phyloP scores from a whole-genome alignment of 2,888 invertebrate species.

The Leptarthrus brevirostris region DNA sequence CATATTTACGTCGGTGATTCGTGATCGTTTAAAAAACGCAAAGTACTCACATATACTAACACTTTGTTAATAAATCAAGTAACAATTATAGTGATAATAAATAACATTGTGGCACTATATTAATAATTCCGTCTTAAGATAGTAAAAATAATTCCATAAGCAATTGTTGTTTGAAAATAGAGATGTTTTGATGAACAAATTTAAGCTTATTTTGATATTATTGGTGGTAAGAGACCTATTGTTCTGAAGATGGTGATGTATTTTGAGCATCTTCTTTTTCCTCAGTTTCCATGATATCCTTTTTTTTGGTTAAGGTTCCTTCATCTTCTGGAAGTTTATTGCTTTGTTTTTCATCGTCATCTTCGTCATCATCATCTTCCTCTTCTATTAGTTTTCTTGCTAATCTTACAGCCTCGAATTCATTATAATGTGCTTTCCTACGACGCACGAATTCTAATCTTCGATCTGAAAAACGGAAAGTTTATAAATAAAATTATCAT shows the following conservation, averaged over 20 bases:
- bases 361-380: constrained; percentile 84
- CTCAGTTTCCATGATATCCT: constrained; percentile 56
- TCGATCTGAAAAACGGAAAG: constrained; percentile 67
- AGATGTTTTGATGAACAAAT: constrained; percentile 8
- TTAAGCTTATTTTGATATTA: constrained; percentile 37
- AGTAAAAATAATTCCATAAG: constrained; percentile 24
- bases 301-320: constrained; percentile 54
- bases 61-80: constrained; percentile 23
- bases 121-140: constrained; percentile 6
- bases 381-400: constrained; percentile 91
- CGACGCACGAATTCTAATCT: constrained; percentile 89
- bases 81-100: constrained; percentile 37
- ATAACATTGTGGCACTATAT: constrained; percentile 43
- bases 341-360: constrained; percentile 58
- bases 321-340: constrained; percentile 34
- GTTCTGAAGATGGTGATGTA: constrained; percentile 55
- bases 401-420: constrained; percentile 93
- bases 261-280: constrained; percentile 55
- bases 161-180: constrained; percentile 10
- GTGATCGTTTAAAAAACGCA: not conserved
- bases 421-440: constrained; percentile 97
- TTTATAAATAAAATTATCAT: not conserved
- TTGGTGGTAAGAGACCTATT: constrained; percentile 41
- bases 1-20: constrained; percentile 4
- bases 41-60: constrained; percentile 5